phyloP scores from a whole-genome alignment of 2,888 invertebrate genomes.

The Willowsia nigromaculata region DNA sequence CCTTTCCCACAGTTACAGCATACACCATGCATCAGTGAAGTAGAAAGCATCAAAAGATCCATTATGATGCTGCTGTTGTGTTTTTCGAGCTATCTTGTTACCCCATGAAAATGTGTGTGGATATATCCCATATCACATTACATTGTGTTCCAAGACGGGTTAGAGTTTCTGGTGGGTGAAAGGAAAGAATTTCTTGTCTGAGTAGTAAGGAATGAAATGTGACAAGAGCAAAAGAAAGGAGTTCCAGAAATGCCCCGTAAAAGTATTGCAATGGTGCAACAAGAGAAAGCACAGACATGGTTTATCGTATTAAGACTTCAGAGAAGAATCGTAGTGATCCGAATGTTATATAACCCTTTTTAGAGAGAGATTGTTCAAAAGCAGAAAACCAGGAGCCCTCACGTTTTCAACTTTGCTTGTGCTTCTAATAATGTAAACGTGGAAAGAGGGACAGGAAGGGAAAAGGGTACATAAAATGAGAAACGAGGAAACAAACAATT shows the following conservation, averaged over 20 bases:
- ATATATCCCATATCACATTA: background rate
- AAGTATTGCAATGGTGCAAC: conserved; percentile 14
- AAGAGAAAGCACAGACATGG: background rate
- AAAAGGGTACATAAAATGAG: conserved; percentile 18
- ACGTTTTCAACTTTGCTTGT: background rate
- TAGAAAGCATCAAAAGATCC: background rate
- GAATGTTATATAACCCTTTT: background rate
- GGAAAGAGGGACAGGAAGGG: background rate
- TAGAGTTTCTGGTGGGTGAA: background rate
- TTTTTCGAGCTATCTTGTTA: background rate
- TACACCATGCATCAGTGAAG: background rate
- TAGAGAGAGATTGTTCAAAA: background rate
- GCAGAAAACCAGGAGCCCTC: background rate
- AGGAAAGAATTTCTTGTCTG: conserved; percentile 37
- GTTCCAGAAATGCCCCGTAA: conserved; percentile 41
- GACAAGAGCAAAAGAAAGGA: conserved; percentile 29
- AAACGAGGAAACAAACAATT: background rate
- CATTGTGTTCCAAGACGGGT: background rate
- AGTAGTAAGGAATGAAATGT: conserved; percentile 44
- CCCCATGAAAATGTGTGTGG: background rate
- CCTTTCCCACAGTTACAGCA: background rate
- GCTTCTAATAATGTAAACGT: background rate
- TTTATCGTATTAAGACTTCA: background rate
- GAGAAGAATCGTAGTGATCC: background rate
- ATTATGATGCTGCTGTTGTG: background rate